Conservation (phyloP, 2,113 vertebrate species). For the Cebidichthys violaceus region DNA sequence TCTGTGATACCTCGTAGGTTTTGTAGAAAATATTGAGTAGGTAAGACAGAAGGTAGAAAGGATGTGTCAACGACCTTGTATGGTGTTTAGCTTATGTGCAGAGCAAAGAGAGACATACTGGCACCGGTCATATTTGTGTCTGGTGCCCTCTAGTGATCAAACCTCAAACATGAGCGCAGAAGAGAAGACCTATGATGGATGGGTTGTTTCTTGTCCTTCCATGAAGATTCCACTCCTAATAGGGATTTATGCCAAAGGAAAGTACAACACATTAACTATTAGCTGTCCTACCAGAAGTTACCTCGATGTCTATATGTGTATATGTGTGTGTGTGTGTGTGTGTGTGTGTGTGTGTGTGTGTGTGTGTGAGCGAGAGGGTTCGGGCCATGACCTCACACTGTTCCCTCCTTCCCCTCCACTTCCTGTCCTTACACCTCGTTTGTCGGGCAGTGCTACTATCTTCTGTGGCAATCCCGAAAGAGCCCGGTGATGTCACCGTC, state of each 20-base stretch:
- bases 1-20: constrained; percentile 1
- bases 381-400: constrained; percentile 3
- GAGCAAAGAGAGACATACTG: background rate
- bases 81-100: background rate
- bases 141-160: constrained; percentile 65
- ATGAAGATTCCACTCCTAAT: too few relatives aligned
- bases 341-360: constrained; percentile 20
- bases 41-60: background rate
- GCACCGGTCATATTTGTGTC: background rate
- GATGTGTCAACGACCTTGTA: background rate
- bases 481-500: constrained; percentile 63
- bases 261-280: background rate
- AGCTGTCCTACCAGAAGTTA: background rate
- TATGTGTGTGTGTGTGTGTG: constrained; percentile 25
- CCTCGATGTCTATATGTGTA: background rate
- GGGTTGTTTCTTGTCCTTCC: background rate
- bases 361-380: background rate
- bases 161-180: background rate
- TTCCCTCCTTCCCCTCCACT: constrained; percentile 15
- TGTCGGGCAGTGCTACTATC: constrained; percentile 38
- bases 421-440: constrained; percentile 12
- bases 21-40: background rate
- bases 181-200: background rate
- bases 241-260: too few relatives aligned
- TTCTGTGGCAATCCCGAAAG: constrained; percentile 48